These are phyloP conservation scores for Heliconius congener DNA, from an alignment of 1,140 invertebrate species.

Conservation along the genomic window DNA sequence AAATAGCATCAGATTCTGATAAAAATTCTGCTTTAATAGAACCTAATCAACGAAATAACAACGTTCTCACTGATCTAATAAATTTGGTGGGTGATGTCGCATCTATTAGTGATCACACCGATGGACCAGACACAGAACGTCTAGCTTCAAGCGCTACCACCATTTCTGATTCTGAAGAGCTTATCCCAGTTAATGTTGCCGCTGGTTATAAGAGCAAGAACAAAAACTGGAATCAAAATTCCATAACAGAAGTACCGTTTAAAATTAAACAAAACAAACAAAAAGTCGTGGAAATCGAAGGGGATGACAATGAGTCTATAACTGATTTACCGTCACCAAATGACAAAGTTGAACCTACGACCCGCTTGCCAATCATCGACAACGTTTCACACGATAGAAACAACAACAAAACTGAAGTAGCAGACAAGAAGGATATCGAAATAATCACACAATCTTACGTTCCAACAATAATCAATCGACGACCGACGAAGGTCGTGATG, in stretches of 20 bases:
- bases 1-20: conserved; percentile 54
- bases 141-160: conserved; percentile 46
- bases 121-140: conserved; percentile 38
- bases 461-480: conserved; percentile 58
- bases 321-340: conserved; percentile 68
- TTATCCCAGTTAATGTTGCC: conserved; percentile 65
- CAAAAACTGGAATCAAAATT: conserved; percentile 70
- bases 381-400: conserved; percentile 57
- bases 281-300: conserved; percentile 69
- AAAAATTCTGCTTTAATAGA: conserved; percentile 69
- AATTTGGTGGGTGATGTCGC: conserved; percentile 78
- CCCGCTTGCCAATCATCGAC: conserved; percentile 69
- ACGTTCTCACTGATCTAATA: conserved; percentile 72
- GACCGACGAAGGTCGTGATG: conserved; percentile 69
- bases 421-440: conserved; percentile 70
- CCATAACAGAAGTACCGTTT: conserved; percentile 66
- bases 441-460: conserved; percentile 73
- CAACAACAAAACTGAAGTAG: conserved; percentile 55
- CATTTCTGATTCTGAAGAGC: conserved; percentile 70
- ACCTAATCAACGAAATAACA: conserved; percentile 50
- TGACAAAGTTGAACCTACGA: conserved; percentile 72
- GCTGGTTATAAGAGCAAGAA: conserved; percentile 74
- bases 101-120: conserved; percentile 72
- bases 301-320: conserved; percentile 65
- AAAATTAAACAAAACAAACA: conserved; percentile 63